These are phyloP conservation scores for Forbesichthys agassizii DNA, from an alignment of 2,113 vertebrate genomes.

Conservation along the genomic window DNA sequence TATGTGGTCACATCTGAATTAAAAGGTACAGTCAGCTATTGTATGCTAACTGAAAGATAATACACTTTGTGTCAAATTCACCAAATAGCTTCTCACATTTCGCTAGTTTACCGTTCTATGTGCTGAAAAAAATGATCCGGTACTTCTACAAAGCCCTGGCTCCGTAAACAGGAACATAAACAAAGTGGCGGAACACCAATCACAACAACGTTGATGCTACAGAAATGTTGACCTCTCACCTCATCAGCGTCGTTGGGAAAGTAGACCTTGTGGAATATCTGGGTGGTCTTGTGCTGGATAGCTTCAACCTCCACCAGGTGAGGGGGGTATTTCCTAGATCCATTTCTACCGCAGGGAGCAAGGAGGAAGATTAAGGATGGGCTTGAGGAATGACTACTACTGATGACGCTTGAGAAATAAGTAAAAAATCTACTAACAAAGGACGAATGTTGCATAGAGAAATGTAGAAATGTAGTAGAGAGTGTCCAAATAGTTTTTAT, in stretches of 20 bases:
- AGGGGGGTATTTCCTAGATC: constrained; percentile 93
- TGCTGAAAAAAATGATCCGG: too few relatives aligned
- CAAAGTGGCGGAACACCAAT: too few relatives aligned
- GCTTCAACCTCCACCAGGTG: constrained; percentile 98
- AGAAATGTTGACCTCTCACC: constrained; percentile 69
- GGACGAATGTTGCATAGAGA: too few relatives aligned
- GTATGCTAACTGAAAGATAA: background rate
- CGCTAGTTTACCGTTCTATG: too few relatives aligned
- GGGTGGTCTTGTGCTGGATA: constrained; percentile 98
- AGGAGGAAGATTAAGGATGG: too few relatives aligned
- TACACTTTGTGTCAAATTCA: background rate
- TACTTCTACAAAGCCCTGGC: too few relatives aligned
- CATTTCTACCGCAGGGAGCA: constrained; percentile 77
- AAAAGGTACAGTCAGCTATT: background rate
- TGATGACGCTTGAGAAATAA: background rate
- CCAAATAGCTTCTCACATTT: too few relatives aligned
- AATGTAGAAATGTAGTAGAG: too few relatives aligned
- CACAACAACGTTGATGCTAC: too few relatives aligned
- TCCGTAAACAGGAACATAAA: too few relatives aligned
- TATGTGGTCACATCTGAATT: background rate
- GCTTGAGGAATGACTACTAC: background rate
- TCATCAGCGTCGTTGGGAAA: constrained; percentile 97
- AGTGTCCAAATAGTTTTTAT: too few relatives aligned
- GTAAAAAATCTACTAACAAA: background rate
- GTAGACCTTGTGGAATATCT: constrained; percentile 99